Base-by-base conservation (phyloP, 2,888 invertebrate genomes). In the Scelioninae gen. 1 region DNA sequence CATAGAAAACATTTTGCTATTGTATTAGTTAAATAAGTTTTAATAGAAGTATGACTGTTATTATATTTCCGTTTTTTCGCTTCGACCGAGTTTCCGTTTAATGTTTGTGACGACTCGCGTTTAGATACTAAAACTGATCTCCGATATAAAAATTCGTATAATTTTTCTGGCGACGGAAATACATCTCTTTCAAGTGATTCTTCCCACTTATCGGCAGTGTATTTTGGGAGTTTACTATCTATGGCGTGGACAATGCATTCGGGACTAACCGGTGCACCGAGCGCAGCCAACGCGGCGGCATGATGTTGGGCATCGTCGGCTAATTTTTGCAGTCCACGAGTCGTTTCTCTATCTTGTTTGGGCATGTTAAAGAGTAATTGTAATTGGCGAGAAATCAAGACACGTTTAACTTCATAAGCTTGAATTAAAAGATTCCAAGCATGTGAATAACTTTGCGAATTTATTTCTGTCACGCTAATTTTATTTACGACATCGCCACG, bases 271-370 rank as follows among this genome's bases (percentile, higher is more conserved):
- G 9, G 3, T 9, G 9, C 16, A 5, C 47, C 47, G 16, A 47
- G 47, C 5, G 47, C 5, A 16, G 13, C 7, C 9, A 47, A 47
- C 10, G n/a, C n/a, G n/a, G n/a, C n/a, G n/a, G n/a, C n/a, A n/a
- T n/a, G n/a, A n/a, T n/a, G n/a, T n/a, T n/a, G 47, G 15, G 47
- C 47, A 9, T 47, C 47, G 15, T 47, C 47, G 10, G 16, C 47
- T 11, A 47, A 47, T 47, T 47, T 47, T 13, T 15, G 4, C 5
- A 47, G 47, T 5, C 47, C 47, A 1, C 15, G 13, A 4, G 47
- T 47, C 3, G 47, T 16, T 47, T 47, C 47, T 16, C 15, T 47
- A 7, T 13, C 9, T 47, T 15, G 16, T 5, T 5, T 9, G 4
- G 47, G 47, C 5, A 47, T 13, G 5, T 47, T 47, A 7, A 47